Conservation (phyloP, 2,888 invertebrate genomes). For the Tipula confusa region DNA sequence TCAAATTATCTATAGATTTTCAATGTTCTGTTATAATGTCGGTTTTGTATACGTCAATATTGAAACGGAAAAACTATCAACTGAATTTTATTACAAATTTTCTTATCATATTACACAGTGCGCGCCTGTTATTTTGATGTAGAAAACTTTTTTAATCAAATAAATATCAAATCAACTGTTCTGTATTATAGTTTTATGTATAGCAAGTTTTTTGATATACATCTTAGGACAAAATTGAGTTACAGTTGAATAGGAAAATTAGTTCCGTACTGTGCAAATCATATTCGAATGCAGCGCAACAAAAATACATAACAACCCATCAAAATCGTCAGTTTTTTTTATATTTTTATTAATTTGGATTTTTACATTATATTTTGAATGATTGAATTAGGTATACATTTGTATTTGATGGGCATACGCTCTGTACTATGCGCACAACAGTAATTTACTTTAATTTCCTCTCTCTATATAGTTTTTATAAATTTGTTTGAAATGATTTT, state of each 20-base stretch:
- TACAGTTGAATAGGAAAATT: neutral
- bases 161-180: neutral
- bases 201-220: neutral
- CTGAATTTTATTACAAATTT: neutral
- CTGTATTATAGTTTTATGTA: neutral
- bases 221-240: neutral
- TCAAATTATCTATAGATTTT: slow-evolving; percentile 15
- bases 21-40: neutral
- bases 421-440: neutral
- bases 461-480: neutral
- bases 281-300: neutral
- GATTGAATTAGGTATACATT: neutral
- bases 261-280: neutral
- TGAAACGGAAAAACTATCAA: neutral
- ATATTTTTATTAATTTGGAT: no score
- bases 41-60: neutral
- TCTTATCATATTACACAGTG: neutral
- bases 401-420: neutral
- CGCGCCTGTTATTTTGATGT: neutral
- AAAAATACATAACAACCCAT: neutral
- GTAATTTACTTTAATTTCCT: neutral
- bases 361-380: neutral
- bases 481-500: neutral
- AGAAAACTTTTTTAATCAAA: slow-evolving; percentile 5
- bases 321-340: neutral